phyloP scores from a whole-genome alignment of 2,113 vertebrate genomes.

The Edolisoma coerulescens region DNA sequence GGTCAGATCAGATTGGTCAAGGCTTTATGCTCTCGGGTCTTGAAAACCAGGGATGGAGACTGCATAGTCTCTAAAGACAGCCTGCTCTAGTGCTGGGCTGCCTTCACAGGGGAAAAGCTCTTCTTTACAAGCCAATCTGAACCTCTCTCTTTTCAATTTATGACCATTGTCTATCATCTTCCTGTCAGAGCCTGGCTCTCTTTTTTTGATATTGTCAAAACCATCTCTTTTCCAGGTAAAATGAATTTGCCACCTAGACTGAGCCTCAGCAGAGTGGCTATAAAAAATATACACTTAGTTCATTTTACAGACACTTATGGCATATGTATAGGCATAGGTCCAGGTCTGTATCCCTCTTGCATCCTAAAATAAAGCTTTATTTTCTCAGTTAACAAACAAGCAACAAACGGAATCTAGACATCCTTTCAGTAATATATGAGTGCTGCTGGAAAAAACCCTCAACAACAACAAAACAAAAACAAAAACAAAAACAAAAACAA shows the following conservation, averaged over 20 bases:
- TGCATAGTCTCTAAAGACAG: not conserved
- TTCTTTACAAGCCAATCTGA: not conserved
- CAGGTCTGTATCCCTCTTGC: not conserved
- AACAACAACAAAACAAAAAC: too few relatives aligned
- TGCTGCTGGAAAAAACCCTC: not conserved
- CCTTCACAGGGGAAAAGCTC: not conserved
- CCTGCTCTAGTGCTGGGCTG: not conserved
- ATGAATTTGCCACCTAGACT: not conserved
- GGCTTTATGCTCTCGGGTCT: rapidly evolving
- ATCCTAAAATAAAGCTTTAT: not conserved
- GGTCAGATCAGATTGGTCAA: not conserved
- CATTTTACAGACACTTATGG: not conserved
- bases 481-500: too few relatives aligned
- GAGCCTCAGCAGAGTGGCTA: not conserved
- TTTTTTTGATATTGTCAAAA: not conserved
- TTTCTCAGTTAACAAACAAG: not conserved
- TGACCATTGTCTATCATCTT: not conserved
- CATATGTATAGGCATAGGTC: not conserved
- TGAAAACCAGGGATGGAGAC: not conserved
- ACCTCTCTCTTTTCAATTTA: not conserved
- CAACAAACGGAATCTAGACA: not conserved
- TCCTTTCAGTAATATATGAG: not conserved
- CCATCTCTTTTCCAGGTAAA: not conserved
- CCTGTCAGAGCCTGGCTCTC: not conserved
- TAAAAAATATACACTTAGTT: not conserved